Conservation (phyloP, 2,888 invertebrate genomes). For the Camptogramma bilineatum region DNA sequence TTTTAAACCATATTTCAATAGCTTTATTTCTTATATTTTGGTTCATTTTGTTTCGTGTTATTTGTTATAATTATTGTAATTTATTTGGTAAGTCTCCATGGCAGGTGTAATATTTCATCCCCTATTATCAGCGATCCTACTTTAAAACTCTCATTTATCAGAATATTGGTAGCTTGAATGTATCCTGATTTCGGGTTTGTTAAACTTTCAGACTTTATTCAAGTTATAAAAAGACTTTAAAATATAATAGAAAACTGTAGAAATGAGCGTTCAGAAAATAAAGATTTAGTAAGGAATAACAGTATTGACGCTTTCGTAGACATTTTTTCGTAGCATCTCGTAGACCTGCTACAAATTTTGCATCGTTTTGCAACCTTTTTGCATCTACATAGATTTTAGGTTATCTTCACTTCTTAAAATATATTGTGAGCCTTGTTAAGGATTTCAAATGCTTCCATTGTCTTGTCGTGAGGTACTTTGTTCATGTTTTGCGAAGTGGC, state of each 20-base stretch:
- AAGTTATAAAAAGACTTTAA: neutral
- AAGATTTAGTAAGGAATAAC: neutral
- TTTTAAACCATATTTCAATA: slow-evolving; percentile 31
- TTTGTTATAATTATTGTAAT: neutral
- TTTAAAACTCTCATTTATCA: slow-evolving; percentile 68
- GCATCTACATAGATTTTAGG: neutral
- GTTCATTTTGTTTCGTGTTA: neutral
- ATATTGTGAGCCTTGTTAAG: slow-evolving; percentile 11
- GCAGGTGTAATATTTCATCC: slow-evolving; percentile 39
- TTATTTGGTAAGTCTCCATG: neutral
- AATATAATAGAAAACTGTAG: too few species aligned
- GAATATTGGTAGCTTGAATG: slow-evolving; percentile 50
- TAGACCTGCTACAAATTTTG: slow-evolving; percentile 20
- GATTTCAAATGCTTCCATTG: slow-evolving; percentile 26
- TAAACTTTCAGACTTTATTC: neutral
- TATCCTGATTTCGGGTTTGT: slow-evolving; percentile 6
- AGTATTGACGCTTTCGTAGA: slow-evolving; percentile 17
- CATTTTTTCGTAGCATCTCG: slow-evolving; percentile 31
- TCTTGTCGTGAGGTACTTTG: slow-evolving; percentile 37
- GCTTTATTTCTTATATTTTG: neutral
- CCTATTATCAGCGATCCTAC: slow-evolving; percentile 46
- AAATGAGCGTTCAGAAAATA: neutral
- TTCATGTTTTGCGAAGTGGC: slow-evolving; percentile 35
- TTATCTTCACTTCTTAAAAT: neutral
- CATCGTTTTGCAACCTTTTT: slow-evolving; percentile 3